Base-by-base conservation (phyloP, 2,113 vertebrate species). In the Bujurquina vittata region DNA sequence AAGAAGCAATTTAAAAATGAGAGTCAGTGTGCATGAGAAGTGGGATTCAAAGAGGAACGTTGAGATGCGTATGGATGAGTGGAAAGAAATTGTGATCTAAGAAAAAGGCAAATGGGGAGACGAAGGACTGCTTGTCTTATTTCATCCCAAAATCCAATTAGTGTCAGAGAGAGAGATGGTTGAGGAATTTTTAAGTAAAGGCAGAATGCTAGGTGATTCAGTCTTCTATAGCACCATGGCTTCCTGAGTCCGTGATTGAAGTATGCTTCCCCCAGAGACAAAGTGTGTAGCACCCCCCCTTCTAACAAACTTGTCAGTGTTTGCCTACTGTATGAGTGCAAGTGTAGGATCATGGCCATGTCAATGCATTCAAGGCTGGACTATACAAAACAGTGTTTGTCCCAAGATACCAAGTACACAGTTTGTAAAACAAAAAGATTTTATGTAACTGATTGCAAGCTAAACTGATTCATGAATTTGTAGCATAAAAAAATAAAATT, bases 1-100 rank as follows among this genome's bases (percentile, higher is more conserved):
- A 35, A 87, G 46, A 75, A 75, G 62, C 37, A 52, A 83, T 89
- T 76, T 89, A 62, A 84, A 85, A 80, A 67, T 65, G 23, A 84
- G 55, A 75, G 73, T 7, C 43, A 75, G 65, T 17, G 55, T 75
- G 31, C 23, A 55, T 78, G 83, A 78, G 75, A 52, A 83, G 61
- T 60, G 31, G 18, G 63, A 61, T 85, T 81, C 58, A 76, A 88
- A 72, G 40, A 23, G 46, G 78, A 54, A 26, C 11, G 9, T 10
- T 11, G 5, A 63, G 37, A 59, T 82, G 72, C 63, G 35, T 29
- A 62, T 63, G 73, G 63, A 80, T 62, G 63, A 81, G 57, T 61
- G 79, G 54, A 35, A 43, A 56, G 5, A 65, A 52, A 81, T 49
- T 26, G 43, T 77, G 49, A 81, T 43, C 35, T 55, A 43, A 63